Conservation (phyloP, 2,797 vertebrate species). For the Ataeniobius toweri region DNA sequence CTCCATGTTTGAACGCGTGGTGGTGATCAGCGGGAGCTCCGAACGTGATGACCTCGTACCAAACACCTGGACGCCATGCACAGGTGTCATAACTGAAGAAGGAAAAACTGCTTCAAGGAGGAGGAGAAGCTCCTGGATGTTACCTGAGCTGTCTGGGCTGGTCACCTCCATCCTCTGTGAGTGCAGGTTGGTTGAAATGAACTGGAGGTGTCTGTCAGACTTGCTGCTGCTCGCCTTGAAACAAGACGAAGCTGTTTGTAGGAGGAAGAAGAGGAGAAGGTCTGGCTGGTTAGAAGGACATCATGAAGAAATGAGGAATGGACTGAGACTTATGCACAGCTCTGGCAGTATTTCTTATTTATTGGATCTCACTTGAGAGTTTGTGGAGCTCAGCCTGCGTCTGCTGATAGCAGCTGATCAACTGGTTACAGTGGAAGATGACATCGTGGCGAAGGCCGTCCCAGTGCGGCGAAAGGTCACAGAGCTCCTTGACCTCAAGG, state of each 20-base stretch:
- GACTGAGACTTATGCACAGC: neutral
- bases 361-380: conserved; percentile 44
- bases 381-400: conserved; percentile 83
- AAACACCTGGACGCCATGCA: conserved; percentile 50
- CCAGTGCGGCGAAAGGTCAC: conserved; percentile 91
- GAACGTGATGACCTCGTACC: conserved; percentile 89
- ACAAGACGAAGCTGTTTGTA: conserved; percentile 67
- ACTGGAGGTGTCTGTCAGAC: conserved; percentile 91
- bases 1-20: conserved; percentile 89
- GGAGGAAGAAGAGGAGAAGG: neutral
- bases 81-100: neutral
- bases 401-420: conserved; percentile 88
- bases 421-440: conserved; percentile 85
- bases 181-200: conserved; percentile 94
- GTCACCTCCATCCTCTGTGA: conserved; percentile 92
- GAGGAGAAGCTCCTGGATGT: neutral
- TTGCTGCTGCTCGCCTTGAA: conserved; percentile 93
- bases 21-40: conserved; percentile 89
- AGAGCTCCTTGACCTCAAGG: conserved; percentile 88
- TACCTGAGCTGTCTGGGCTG: conserved; percentile 84
- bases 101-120: neutral
- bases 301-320: neutral
- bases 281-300: neutral
- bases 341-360: too few species aligned
- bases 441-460: conserved; percentile 89